Conservation (phyloP, 2,797 vertebrate species). For the Sebastes melanostomus region DNA sequence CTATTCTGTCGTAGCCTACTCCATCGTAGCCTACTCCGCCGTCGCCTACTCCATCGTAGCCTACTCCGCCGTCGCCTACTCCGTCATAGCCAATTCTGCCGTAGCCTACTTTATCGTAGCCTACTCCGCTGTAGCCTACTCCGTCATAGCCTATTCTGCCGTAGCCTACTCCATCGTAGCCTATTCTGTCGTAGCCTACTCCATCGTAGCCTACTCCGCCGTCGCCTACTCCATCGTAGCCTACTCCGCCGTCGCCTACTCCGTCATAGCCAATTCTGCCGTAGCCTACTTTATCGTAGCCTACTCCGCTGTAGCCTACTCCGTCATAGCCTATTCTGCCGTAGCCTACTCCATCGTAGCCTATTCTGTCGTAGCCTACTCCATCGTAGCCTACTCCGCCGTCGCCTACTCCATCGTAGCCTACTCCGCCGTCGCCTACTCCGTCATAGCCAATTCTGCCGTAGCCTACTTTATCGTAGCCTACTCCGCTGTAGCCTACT, state of each 20-base stretch:
- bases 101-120: too few species aligned
- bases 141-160: fast-evolving
- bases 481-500: fast-evolving
- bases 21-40: too few species aligned
- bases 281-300: too few species aligned
- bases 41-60: fast-evolving
- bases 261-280: fast-evolving
- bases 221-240: fast-evolving
- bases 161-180: fast-evolving
- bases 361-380: fast-evolving
- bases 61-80: too few species aligned
- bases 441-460: fast-evolving
- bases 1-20: fast-evolving
- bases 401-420: too few species aligned
- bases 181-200: too few species aligned
- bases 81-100: too few species aligned
- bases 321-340: fast-evolving
- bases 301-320: fast-evolving
- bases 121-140: too few species aligned
- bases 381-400: fast-evolving
- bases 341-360: too few species aligned
- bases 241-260: too few species aligned
- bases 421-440: fast-evolving
- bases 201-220: fast-evolving
- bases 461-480: fast-evolving